Evolutionary conservation across 2,888 invertebrate species (phyloP).

Genomic region (Hirudinaria manillensis): DNA sequence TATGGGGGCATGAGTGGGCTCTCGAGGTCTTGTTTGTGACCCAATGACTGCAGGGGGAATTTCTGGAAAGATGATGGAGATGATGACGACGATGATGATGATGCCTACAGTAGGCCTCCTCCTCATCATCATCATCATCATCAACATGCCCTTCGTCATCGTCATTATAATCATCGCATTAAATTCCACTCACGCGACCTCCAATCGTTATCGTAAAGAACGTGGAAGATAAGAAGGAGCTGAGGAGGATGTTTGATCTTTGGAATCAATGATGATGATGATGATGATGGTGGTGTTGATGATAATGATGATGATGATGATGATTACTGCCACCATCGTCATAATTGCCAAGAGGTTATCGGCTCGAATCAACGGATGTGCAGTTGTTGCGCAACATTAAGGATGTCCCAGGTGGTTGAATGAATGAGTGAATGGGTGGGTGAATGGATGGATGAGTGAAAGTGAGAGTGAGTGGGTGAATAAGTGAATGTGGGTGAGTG

Average conservation of each 20-base stretch:
- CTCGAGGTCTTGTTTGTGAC: no score
- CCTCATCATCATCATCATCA: conserved; percentile 12
- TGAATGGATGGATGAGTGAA: neutral
- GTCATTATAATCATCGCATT: neutral
- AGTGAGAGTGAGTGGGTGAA: neutral
- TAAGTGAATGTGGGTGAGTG: neutral
- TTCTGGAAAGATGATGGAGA: neutral
- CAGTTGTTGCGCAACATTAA: neutral
- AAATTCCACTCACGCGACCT: no score
- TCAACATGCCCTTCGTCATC: conserved; percentile 3
- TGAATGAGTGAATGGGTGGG: neutral
- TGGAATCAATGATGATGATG: conserved; percentile 1
- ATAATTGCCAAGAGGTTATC: neutral
- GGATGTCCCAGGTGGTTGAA: neutral
- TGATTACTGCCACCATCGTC: neutral
- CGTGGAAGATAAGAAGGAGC: no score
- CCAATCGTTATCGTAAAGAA: no score
- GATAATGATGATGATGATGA: conserved; percentile 3
- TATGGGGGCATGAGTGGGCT: no score
- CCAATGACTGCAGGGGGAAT: no score
- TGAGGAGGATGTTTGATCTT: no score
- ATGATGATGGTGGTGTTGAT: neutral
- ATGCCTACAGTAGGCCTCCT: neutral
- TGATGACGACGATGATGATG: conserved; percentile 8
- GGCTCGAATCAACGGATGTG: neutral